Conservation (phyloP, 2,113 vertebrate genomes). For the Megaceryle torquata region DNA sequence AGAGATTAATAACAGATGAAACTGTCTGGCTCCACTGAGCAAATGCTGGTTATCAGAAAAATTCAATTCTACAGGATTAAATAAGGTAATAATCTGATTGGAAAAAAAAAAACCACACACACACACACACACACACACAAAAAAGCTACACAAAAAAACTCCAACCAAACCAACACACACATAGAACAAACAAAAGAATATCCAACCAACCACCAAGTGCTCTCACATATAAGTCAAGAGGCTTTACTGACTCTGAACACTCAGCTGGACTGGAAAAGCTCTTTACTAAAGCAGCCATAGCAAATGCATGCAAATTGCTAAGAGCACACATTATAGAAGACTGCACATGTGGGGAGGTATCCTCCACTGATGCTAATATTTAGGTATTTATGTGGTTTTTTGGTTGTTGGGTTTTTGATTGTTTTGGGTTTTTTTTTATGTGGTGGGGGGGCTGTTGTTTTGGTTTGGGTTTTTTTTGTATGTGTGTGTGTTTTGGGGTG, state of each 20-base stretch:
- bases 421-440: too few relatives aligned
- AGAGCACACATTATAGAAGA: not conserved
- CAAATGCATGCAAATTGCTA: not conserved
- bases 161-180: not conserved
- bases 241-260: not conserved
- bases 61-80: conserved; percentile 27
- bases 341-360: not conserved
- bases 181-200: not conserved
- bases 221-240: not conserved
- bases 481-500: too few relatives aligned
- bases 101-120: too few relatives aligned
- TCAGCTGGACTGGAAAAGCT: not conserved
- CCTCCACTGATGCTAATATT: not conserved
- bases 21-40: not conserved
- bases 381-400: not conserved
- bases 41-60: conserved; percentile 7
- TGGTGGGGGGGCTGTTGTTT: too few relatives aligned
- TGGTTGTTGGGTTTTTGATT: too few relatives aligned
- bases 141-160: not conserved
- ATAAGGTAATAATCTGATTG: not conserved
- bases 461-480: too few relatives aligned
- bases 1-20: not conserved
- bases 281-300: not conserved
- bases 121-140: not conserved
- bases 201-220: not conserved